Conservation (phyloP, 2,113 vertebrate genomes). For the Rhinoderma darwinii region DNA sequence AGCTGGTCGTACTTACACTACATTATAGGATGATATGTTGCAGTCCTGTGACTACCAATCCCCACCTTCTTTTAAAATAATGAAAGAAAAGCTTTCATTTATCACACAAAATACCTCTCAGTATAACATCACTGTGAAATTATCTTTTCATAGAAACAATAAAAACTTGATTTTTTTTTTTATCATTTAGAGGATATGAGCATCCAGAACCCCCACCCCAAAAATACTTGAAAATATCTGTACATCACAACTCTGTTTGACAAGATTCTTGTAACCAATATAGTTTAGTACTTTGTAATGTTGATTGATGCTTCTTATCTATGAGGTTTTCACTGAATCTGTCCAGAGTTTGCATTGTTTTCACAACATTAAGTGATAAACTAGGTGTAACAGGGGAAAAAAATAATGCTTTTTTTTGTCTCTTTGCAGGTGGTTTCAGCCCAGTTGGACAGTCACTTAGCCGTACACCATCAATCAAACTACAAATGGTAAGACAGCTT, state of each 20-base stretch:
- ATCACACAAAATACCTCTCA: neutral
- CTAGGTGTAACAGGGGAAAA: constrained; percentile 68
- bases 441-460: constrained; percentile 77
- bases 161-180: too few species aligned
- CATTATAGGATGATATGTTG: neutral
- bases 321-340: constrained; percentile 67
- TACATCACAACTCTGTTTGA: neutral
- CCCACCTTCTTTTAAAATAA: neutral
- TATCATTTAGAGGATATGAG: neutral
- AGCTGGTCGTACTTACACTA: too few species aligned
- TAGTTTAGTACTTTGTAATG: neutral
- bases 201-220: neutral
- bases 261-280: neutral
- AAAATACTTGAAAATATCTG: neutral
- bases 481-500: constrained; percentile 79
- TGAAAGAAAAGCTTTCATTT: too few species aligned
- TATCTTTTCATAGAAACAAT: neutral
- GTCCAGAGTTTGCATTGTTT: constrained; percentile 68
- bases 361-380: constrained; percentile 72
- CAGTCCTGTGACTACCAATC: neutral
- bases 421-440: constrained; percentile 81
- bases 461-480: constrained; percentile 73
- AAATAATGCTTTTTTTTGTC: constrained; percentile 63
- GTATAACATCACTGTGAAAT: neutral
- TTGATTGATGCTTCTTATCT: constrained; percentile 38